These are phyloP conservation scores for Morinoia aosen DNA, from an alignment of 2,888 invertebrate genomes.

Conservation along the genomic window DNA sequence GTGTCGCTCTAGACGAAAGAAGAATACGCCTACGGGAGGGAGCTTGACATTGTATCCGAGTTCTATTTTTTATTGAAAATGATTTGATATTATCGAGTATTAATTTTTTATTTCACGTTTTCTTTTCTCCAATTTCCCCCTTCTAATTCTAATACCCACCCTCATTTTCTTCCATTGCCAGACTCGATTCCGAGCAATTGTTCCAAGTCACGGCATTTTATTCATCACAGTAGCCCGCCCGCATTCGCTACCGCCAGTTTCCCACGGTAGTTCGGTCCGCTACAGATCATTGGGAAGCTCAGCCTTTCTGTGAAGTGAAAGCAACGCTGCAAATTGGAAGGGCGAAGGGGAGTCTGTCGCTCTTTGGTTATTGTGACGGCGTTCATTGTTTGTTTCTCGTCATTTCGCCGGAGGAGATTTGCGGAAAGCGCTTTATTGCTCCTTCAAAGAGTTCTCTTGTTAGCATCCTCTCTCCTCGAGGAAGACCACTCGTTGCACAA, in stretches of 20 bases:
- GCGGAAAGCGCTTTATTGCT: not conserved
- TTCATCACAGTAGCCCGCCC: not conserved
- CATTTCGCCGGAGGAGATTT: not conserved
- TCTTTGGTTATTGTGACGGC: not conserved
- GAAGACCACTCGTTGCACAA: not conserved
- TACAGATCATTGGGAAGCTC: not conserved
- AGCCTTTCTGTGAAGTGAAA: constrained; percentile 25
- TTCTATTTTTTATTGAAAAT: not conserved
- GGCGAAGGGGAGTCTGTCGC: not conserved
- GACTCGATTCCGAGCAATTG: not conserved
- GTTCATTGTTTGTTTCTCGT: not conserved
- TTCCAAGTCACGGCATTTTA: not conserved
- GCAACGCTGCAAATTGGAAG: not conserved
- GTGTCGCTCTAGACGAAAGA: no score
- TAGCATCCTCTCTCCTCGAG: not conserved
- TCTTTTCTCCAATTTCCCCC: not conserved
- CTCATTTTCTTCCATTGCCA: not conserved
- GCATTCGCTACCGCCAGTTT: not conserved
- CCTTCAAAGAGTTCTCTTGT: not conserved
- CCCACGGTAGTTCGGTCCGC: constrained; percentile 28
- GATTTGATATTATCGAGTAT: not conserved
- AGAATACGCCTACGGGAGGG: not conserved
- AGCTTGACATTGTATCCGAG: not conserved
- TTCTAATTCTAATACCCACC: not conserved
- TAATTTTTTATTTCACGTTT: not conserved